A percentile compares a stretch with the other conserved stretches of the same genome.
Conservation (phyloP, 2,797 vertebrate species). For the Peromyscus attwateri region DNA sequence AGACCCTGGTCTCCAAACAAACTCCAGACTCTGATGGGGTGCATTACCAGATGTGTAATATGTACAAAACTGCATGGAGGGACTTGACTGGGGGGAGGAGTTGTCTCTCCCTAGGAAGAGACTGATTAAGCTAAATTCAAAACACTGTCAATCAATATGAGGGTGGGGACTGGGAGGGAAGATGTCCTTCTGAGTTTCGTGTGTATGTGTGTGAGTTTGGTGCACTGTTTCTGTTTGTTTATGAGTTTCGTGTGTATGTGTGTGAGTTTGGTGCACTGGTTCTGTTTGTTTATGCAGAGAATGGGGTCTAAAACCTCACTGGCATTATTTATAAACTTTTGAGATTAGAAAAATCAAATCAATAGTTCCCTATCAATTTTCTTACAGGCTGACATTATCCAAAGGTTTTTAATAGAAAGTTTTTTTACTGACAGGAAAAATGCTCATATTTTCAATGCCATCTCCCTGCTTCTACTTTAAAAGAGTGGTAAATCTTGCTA, state of each 20-base stretch:
- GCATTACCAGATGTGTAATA: neutral
- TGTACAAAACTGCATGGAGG: neutral
- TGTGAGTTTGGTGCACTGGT: too few species aligned
- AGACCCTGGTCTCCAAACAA: neutral
- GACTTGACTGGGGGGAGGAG: neutral
- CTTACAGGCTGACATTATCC: neutral
- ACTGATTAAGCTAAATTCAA: too few species aligned
- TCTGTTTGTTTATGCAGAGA: neutral
- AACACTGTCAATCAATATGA: neutral
- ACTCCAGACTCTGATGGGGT: neutral
- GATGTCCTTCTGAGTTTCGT: neutral
- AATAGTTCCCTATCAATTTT: slow-evolving; percentile 44
- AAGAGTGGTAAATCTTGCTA: neutral
- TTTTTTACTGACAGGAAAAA: neutral
- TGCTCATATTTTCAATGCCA: neutral
- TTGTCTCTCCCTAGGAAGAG: neutral
- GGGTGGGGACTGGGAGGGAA: neutral
- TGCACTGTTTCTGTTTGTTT: too few species aligned
- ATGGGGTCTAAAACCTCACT: neutral
- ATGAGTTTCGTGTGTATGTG: neutral
- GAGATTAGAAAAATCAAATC: neutral
- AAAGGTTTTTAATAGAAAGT: neutral
- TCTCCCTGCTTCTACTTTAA: neutral
- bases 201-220: too few species aligned
- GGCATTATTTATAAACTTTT: neutral